Base-by-base conservation (phyloP, 1,140 invertebrate species). In the Megathymus violae region DNA sequence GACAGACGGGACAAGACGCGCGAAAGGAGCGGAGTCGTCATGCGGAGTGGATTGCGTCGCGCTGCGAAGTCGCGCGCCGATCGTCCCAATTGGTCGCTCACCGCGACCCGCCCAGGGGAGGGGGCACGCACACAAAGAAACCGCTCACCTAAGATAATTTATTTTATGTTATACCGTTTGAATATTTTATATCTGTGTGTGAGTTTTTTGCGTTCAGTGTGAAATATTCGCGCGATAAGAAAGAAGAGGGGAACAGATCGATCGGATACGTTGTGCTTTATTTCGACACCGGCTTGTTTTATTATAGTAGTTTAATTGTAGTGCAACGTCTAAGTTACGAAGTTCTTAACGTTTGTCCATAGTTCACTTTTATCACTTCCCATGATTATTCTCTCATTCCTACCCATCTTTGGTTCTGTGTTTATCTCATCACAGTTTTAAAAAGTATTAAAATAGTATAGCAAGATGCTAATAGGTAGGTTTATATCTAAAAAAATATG, bases 181-280 rank as follows among this genome's bases (percentile, higher is more conserved):
- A 90, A 90, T 90, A 88, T 90, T 90, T 90, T 90, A 90, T 90
- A 88, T 90, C 79, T n/a, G n/a, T 90, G 87, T 90, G 87, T 88
- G 85, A 87, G 87, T 90, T 90, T 90, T 88, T 90, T 90, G 88
- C 85, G 88, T 90, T 88, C 84, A 86, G 84, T 90, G 88, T 90
- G 85, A 88, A 90, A 90, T 90, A 90, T 90, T 88, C 77, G 88
- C 88, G 83, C 85, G 88, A 90, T 90, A 90, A 90, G 87, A 89
- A 87, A 87, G 80, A 87, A 87, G 88, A 89, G 85, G 88, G 84
- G 83, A 80, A 86, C 80, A 87, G 84, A 90, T 90, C 88, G 88
- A 90, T 90, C 78, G 84, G 72, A 71, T 67, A 78, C 81, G 81
- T 82, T 88, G 85, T 85, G 88, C 82, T 89, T 89, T 88, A 85